Conservation (phyloP, 1,140 invertebrate species). For the Brachionus plicatilis region DNA sequence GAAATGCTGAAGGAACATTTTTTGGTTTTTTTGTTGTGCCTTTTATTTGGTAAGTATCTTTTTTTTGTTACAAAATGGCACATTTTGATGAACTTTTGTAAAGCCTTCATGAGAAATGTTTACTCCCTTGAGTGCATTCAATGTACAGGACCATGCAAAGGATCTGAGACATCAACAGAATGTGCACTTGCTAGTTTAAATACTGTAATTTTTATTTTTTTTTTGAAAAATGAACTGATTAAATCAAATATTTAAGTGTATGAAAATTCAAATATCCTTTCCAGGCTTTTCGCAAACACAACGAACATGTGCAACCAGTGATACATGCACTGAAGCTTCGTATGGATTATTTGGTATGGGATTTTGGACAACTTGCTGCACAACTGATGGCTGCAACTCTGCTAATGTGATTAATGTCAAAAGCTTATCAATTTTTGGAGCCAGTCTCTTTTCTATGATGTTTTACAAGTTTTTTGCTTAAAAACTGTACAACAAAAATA, state of each 20-base stretch:
- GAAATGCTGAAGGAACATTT: neutral
- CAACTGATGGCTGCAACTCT: slow-evolving; percentile 31
- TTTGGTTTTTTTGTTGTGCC: neutral
- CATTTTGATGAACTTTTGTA: neutral
- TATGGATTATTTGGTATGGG: slow-evolving; percentile 19
- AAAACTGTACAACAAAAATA: neutral
- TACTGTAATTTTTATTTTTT: neutral
- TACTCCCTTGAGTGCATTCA: neutral
- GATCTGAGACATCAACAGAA: neutral
- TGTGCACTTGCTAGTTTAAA: neutral
- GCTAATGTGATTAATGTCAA: neutral
- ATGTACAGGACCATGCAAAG: slow-evolving; percentile 12
- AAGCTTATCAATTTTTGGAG: neutral
- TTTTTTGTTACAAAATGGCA: neutral
- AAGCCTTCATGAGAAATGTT: neutral
- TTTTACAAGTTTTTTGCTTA: neutral
- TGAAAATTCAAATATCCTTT: neutral
- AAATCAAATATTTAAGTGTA: neutral
- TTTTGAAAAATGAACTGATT: neutral
- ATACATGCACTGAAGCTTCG: neutral
- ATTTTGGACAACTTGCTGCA: slow-evolving; percentile 16
- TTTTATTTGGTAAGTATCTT: neutral
- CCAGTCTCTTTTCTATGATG: neutral
- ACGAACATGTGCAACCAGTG: slow-evolving; percentile 12
- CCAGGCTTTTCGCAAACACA: neutral